phyloP scores from a whole-genome alignment of 2,888 invertebrate genomes.

The Coecobrya sp. region DNA sequence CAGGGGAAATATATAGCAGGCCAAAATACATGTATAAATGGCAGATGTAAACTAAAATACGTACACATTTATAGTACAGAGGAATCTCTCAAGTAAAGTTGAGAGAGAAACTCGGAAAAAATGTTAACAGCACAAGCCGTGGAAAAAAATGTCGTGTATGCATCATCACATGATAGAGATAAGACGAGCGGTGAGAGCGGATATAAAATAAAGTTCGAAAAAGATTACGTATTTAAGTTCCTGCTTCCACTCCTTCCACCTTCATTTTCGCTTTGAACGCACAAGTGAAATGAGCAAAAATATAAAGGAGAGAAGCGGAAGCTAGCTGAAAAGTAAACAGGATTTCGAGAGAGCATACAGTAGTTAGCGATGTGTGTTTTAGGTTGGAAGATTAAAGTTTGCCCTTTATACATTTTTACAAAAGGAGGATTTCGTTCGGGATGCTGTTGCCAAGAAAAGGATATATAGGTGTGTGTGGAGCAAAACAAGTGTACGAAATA shows the following conservation, averaged over 20 bases:
- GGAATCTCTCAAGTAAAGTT: not conserved
- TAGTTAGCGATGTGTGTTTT: constrained; percentile 11
- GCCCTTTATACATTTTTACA: constrained; percentile 53
- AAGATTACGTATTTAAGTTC: constrained; percentile 58
- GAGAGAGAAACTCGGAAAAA: not conserved
- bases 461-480: not conserved
- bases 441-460: constrained; percentile 52
- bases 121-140: constrained; percentile 5
- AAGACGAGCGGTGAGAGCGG: constrained; percentile 38
- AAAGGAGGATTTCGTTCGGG: not conserved
- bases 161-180: constrained; percentile 75
- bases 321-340: constrained; percentile 32
- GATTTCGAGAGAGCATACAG: not conserved
- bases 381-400: constrained; percentile 51
- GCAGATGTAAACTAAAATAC: not conserved
- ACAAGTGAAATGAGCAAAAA: constrained; percentile 64
- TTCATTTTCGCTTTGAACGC: constrained; percentile 48
- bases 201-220: constrained; percentile 7
- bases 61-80: not conserved
- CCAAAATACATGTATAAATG: not conserved
- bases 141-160: constrained; percentile 52
- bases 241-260: constrained; percentile 1
- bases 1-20: not conserved
- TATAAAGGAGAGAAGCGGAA: not conserved
- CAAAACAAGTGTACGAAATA: not conserved